Percentiles rank a stretch among this genome's conserved stretches.
Conservation (phyloP, 2,888 invertebrate species). For the Fabriciana adippe region DNA sequence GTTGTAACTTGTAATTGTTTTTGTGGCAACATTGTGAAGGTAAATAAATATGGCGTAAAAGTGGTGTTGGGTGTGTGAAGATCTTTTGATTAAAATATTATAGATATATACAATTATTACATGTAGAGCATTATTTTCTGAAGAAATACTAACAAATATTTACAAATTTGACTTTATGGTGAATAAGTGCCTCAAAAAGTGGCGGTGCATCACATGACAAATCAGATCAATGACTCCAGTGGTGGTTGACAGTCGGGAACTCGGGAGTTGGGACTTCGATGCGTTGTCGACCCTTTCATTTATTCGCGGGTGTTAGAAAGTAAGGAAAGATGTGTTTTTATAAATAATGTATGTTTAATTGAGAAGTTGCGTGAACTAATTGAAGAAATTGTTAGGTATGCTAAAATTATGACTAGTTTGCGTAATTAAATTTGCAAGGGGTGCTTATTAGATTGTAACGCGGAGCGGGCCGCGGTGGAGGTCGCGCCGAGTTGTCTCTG, state of each 20-base stretch:
- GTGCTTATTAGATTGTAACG: conserved; percentile 59
- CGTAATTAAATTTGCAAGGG: conserved; percentile 59
- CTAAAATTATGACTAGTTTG: conserved; percentile 39
- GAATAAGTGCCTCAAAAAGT: conserved; percentile 33
- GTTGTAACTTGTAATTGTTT: background rate
- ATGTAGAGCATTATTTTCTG: background rate
- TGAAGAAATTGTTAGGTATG: conserved; percentile 11
- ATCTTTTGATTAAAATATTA: conserved; percentile 24
- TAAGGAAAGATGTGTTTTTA: conserved; percentile 57
- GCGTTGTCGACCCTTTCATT: conserved; percentile 61
- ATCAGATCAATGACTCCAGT: conserved; percentile 72
- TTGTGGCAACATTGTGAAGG: conserved; percentile 52
- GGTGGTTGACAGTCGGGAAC: conserved; percentile 63
- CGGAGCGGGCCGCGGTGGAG: conserved; percentile 53
- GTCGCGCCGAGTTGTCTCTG: conserved; percentile 67
- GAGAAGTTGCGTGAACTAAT: conserved; percentile 30
- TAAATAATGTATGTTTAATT: conserved; percentile 51
- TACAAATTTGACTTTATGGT: conserved; percentile 11
- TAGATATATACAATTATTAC: background rate
- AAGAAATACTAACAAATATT: conserved; percentile 1
- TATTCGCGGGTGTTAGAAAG: conserved; percentile 60
- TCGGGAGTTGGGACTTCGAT: conserved; percentile 59
- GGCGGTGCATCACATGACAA: conserved; percentile 51
- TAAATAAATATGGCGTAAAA: conserved; percentile 77
- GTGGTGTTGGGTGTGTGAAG: conserved; percentile 51